phyloP scores from a whole-genome alignment of 1,140 invertebrate genomes.

The Rhagoletis zephyria region DNA sequence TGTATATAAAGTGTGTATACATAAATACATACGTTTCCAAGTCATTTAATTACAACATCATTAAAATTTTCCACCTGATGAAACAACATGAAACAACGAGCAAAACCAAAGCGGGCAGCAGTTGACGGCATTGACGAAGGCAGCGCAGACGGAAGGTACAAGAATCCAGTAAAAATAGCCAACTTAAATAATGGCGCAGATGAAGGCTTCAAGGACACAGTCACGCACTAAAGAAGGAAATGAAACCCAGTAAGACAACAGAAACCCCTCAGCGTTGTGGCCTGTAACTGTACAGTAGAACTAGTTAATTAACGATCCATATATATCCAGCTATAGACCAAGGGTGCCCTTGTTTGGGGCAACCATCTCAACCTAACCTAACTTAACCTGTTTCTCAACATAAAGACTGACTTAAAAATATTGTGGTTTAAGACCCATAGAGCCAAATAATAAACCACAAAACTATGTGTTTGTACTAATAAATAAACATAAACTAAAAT shows the following conservation, averaged over 20 bases:
- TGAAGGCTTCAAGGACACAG: neutral
- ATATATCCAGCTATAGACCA: too few species aligned
- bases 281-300: neutral
- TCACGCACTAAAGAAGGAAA: neutral
- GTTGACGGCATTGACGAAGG: neutral
- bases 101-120: neutral
- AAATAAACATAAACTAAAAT: too few species aligned
- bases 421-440: too few species aligned
- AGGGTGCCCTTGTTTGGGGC: too few species aligned
- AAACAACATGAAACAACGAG: constrained; percentile 34
- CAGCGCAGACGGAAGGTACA: neutral
- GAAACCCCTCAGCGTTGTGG: neutral
- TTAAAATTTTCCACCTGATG: constrained; percentile 68
- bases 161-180: neutral
- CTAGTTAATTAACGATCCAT: too few species aligned
- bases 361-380: too few species aligned
- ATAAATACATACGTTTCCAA: constrained; percentile 69
- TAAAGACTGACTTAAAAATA: too few species aligned
- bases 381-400: too few species aligned
- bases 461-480: too few species aligned
- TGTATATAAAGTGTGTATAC: neutral
- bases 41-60: constrained; percentile 72
- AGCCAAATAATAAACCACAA: too few species aligned
- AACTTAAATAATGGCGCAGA: neutral
- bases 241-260: constrained; percentile 10